Percentiles rank a stretch among this genome's conserved stretches.
phyloP scores from a whole-genome alignment of 2,113 vertebrate species.

The Bagarius yarrelli region DNA sequence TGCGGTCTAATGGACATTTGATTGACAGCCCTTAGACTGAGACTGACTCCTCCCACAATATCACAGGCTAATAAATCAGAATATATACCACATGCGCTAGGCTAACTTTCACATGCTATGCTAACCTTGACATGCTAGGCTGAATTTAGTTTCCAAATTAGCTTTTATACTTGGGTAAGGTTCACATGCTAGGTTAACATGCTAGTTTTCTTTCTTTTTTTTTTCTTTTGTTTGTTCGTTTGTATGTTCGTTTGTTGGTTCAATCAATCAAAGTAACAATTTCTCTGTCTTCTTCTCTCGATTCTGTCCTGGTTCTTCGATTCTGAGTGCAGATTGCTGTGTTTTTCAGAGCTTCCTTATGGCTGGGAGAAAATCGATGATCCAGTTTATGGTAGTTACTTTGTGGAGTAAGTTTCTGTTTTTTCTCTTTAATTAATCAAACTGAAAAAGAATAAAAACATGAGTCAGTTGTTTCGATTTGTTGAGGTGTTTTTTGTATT shows the following conservation, averaged over 20 bases:
- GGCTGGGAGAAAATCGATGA: slow-evolving; percentile 99
- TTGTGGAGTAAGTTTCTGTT: slow-evolving; percentile 94
- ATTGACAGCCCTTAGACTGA: not conserved
- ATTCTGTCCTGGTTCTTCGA: no score
- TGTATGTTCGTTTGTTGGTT: not conserved
- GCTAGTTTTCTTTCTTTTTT: not conserved
- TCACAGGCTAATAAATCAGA: not conserved
- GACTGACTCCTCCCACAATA: not conserved
- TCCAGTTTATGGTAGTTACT: slow-evolving; percentile 98
- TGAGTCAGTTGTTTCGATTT: no score
- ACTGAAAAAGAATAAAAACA: no score
- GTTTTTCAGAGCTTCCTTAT: slow-evolving; percentile 93
- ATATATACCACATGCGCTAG: not conserved
- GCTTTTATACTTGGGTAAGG: not conserved
- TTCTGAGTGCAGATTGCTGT: slow-evolving; percentile 8
- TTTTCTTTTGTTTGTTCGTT: no score
- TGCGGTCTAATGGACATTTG: not conserved
- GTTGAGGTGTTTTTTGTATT: no score
- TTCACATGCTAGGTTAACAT: not conserved
- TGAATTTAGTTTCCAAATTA: not conserved
- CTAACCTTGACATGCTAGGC: not conserved
- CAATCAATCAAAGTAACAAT: not conserved
- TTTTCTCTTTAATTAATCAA: slow-evolving; percentile 65
- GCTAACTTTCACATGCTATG: not conserved
- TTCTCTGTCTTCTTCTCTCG: not conserved